Evolutionary conservation across 2,113 vertebrate genomes (phyloP).

Genomic region (Lampris incognitus): DNA sequence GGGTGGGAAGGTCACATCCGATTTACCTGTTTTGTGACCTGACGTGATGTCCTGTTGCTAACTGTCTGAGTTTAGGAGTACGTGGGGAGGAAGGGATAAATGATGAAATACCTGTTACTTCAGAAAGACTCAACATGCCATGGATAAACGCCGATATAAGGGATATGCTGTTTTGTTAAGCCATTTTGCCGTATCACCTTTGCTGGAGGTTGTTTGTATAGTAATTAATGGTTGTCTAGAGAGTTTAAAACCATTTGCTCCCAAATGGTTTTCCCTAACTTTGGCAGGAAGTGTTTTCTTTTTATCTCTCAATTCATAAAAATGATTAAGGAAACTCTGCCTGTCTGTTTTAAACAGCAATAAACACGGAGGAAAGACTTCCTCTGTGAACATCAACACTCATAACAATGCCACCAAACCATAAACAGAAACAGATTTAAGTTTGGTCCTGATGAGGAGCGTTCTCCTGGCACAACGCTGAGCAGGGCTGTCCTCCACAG

Average conservation of each 20-base stretch:
- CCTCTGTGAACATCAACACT: slow-evolving; percentile 48
- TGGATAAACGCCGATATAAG: not conserved
- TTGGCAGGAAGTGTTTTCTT: not conserved
- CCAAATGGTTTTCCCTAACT: slow-evolving; percentile 15
- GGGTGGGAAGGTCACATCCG: not conserved
- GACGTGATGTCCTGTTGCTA: not conserved
- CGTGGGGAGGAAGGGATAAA: not conserved
- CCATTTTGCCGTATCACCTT: not conserved
- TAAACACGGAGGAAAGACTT: slow-evolving; percentile 41
- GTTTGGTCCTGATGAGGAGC: slow-evolving; percentile 30
- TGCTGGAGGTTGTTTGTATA: not conserved
- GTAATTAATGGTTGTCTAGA: not conserved
- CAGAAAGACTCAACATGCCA: no score
- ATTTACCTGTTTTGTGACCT: no score
- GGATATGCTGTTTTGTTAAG: not conserved
- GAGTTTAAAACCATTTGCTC: slow-evolving; percentile 6
- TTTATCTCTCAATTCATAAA: slow-evolving; percentile 5
- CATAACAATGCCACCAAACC: slow-evolving; percentile 1
- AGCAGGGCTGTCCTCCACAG: not conserved
- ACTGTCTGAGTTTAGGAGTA: slow-evolving; percentile 6
- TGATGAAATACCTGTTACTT: no score
- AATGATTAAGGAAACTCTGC: slow-evolving; percentile 34
- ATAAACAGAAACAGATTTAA: slow-evolving; percentile 47
- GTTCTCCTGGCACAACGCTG: slow-evolving; percentile 25
- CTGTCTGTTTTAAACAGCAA: slow-evolving; percentile 31